These are phyloP conservation scores for Carassius auratus DNA, from an alignment of 2,113 vertebrate genomes.

Conservation along the genomic window DNA sequence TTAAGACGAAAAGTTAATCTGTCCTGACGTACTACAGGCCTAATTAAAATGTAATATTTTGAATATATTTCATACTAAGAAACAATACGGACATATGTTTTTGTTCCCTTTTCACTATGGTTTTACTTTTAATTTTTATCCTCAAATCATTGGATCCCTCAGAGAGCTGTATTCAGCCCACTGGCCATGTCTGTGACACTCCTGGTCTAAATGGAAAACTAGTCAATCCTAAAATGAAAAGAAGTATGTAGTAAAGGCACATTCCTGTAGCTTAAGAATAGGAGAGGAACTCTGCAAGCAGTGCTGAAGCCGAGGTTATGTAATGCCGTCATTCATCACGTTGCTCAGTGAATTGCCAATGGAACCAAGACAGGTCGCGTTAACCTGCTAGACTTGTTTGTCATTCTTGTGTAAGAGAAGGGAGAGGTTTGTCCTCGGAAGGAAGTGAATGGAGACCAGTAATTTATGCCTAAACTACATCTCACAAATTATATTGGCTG, in stretches of 20 bases:
- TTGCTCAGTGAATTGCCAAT: slow-evolving; percentile 10
- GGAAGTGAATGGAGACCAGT: neutral
- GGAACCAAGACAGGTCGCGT: slow-evolving; percentile 13
- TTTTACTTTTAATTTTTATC: neutral
- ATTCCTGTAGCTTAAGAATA: slow-evolving; percentile 20
- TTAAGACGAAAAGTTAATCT: neutral
- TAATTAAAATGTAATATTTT: neutral
- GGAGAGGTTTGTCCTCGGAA: slow-evolving; percentile 6
- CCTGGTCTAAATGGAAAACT: slow-evolving; percentile 20
- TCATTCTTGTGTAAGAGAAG: slow-evolving; percentile 6
- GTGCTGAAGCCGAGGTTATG: slow-evolving; percentile 9
- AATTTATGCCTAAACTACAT: slow-evolving; percentile 2
- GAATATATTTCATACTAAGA: neutral
- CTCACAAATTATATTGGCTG: neutral
- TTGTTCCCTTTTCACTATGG: neutral
- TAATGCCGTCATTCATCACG: slow-evolving; percentile 24
- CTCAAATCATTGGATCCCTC: neutral
- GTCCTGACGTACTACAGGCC: neutral
- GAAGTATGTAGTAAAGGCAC: slow-evolving; percentile 2
- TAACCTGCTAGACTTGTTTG: slow-evolving; percentile 27
- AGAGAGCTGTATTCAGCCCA: neutral
- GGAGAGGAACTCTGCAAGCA: slow-evolving; percentile 10
- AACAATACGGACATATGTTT: neutral
- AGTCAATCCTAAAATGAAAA: neutral
- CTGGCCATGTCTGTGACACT: neutral